These are phyloP conservation scores for Sinohyriopsis cumingii DNA, from an alignment of 2,888 invertebrate genomes.

Conservation along the genomic window DNA sequence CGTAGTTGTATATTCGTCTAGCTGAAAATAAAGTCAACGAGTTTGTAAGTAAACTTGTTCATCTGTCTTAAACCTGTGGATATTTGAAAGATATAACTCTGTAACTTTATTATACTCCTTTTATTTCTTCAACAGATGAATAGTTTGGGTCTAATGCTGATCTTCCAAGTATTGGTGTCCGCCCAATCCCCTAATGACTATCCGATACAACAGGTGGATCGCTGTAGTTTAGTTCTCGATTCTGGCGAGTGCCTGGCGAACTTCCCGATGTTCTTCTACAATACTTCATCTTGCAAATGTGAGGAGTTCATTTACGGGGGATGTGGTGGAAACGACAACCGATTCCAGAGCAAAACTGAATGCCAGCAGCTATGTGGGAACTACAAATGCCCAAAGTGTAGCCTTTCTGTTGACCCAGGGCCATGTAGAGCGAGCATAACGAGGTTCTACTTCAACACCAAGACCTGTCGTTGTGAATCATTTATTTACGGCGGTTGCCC, in stretches of 20 bases:
- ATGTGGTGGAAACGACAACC: conserved; percentile 16
- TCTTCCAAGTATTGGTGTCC: too few species aligned
- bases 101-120: too few species aligned
- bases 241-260: not conserved
- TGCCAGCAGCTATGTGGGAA: conserved; percentile 2
- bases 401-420: conserved; percentile 6
- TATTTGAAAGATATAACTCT: too few species aligned
- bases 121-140: too few species aligned
- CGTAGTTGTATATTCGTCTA: too few species aligned
- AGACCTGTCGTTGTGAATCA: conserved; percentile 9
- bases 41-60: too few species aligned
- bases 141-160: too few species aligned
- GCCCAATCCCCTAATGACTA: too few species aligned
- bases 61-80: too few species aligned
- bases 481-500: conserved; percentile 16
- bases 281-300: conserved; percentile 5
- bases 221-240: too few species aligned
- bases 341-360: conserved; percentile 8
- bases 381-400: not conserved
- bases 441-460: conserved; percentile 13
- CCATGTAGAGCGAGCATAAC: conserved; percentile 9
- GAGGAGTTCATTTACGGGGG: conserved; percentile 16
- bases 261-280: not conserved
- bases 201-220: too few species aligned
- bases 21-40: too few species aligned